Evolutionary conservation across 30 jellyfish, hydroid and myxozoan species (phyloP), one percentile per base, ranked within the genome.

Genomic region (Chrysaora quinquecirrha): DNA sequence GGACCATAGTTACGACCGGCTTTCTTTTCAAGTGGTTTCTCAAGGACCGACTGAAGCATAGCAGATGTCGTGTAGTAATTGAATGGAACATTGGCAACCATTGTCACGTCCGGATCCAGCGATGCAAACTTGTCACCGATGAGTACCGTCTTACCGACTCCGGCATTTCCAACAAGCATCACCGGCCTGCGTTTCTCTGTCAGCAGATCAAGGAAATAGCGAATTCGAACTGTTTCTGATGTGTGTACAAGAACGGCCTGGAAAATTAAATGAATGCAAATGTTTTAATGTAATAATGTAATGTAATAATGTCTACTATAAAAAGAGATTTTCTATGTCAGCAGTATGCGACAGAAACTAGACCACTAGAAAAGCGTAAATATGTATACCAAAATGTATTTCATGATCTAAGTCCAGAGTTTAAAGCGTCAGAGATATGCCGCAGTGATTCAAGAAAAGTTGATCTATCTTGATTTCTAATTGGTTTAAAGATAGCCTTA

Each of bases 1-100:
- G 99, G 99, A 28, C 99, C 99, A 54, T 82, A 94, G 38, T 94
- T 94, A n/a, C 97, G 82, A 24, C 99, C 99, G 30, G 99, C 99
- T 73, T 94, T 94, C 95, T 94, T 94, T 78, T 94, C 99, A 35
- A 94, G 72, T 1, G 99, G 99, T 75, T 94, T 94, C 64, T 94
- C 99, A 1, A 94, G 90, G 24, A 94, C 97, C 16, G 93, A 83
- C 58, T 94, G 99, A 35, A 94, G 68, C 99, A 94, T 94, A 43
- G 95, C 99, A 23, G 99, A 94, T 18, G 99, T 94, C 16, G 99
- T 94, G 89, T 94, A 94, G 83, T 81, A 94, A 60, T 94, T 94
- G 76, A 94, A 94, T 22, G 99, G 99, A 30, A 94, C 99, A 68
- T 94, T 94, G 28, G 99, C 78, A 23, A 94, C 99, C 90, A 94